These are phyloP conservation scores for Orthonevra nobilis DNA, from an alignment of 2,888 invertebrate species.

Conservation along the genomic window DNA sequence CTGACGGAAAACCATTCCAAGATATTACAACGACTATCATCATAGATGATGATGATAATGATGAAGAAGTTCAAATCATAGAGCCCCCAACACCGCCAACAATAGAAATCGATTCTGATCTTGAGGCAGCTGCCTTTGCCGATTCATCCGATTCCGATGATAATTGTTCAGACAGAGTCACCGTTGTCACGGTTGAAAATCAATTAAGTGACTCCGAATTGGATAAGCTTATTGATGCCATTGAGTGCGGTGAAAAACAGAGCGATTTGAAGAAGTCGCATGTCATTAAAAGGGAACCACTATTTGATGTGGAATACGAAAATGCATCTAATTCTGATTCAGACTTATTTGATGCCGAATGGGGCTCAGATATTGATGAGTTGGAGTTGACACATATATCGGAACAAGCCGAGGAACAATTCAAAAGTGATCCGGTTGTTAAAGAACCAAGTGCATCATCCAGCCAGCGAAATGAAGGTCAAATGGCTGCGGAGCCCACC, in stretches of 20 bases:
- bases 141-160: slow-evolving; percentile 50
- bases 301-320: not conserved
- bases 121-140: slow-evolving; percentile 31
- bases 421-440: not conserved
- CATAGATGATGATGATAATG: no score
- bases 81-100: slow-evolving; percentile 16
- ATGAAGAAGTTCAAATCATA: slow-evolving; percentile 28
- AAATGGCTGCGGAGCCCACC: no score
- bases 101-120: slow-evolving; percentile 43
- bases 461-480: not conserved
- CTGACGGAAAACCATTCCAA: not conserved
- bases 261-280: not conserved
- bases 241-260: slow-evolving; percentile 2
- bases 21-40: not conserved
- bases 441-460: not conserved
- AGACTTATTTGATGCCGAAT: slow-evolving; percentile 28
- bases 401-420: slow-evolving; percentile 18
- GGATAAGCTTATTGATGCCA: slow-evolving; percentile 24
- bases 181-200: not conserved
- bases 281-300: not conserved
- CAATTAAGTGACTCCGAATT: slow-evolving; percentile 2
- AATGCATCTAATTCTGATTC: not conserved
- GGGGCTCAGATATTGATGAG: slow-evolving; percentile 49
- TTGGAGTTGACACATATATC: slow-evolving; percentile 36
- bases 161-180: slow-evolving; percentile 57